Percentiles rank a stretch among this genome's conserved stretches.
Evolutionary conservation across 2,797 vertebrate genomes (phyloP).

Genomic region (Acanthurus lineatus): DNA sequence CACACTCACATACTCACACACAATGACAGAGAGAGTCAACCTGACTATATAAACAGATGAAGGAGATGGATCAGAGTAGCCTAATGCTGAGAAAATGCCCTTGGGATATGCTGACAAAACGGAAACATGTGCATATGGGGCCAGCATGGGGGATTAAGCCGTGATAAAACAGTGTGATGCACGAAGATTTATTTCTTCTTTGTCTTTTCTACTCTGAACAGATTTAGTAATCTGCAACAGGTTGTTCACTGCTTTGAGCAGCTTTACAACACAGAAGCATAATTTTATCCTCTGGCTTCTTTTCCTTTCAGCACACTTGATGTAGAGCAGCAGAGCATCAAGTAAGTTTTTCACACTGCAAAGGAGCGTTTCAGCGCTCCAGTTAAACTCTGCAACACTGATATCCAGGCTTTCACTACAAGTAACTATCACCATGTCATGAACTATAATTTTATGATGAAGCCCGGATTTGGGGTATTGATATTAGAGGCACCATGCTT

Average conservation of each 20-base stretch:
- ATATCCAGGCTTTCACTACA: background rate
- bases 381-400: slow-evolving; percentile 15
- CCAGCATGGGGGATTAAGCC: slow-evolving; percentile 65
- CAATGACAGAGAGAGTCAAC: slow-evolving; percentile 36
- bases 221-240: slow-evolving; percentile 69
- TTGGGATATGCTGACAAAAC: slow-evolving; percentile 75
- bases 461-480: slow-evolving; percentile 66
- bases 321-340: slow-evolving; percentile 22
- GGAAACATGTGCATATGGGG: slow-evolving; percentile 75
- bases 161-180: slow-evolving; percentile 61
- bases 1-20: slow-evolving; percentile 25
- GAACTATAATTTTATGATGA: slow-evolving; percentile 39
- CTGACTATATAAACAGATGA: slow-evolving; percentile 66
- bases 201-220: slow-evolving; percentile 40
- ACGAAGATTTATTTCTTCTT: slow-evolving; percentile 48
- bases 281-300: slow-evolving; percentile 33
- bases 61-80: slow-evolving; percentile 62
- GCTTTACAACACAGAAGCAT: slow-evolving; percentile 42
- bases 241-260: slow-evolving; percentile 54
- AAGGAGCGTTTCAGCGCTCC: slow-evolving; percentile 24
- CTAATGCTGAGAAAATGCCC: slow-evolving; percentile 73
- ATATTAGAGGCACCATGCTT: slow-evolving; percentile 78
- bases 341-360: slow-evolving; percentile 28
- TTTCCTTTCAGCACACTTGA: slow-evolving; percentile 35
- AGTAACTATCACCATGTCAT: slow-evolving; percentile 21